phyloP scores from a whole-genome alignment of 2,113 vertebrate species.

The Butorides virescens region DNA sequence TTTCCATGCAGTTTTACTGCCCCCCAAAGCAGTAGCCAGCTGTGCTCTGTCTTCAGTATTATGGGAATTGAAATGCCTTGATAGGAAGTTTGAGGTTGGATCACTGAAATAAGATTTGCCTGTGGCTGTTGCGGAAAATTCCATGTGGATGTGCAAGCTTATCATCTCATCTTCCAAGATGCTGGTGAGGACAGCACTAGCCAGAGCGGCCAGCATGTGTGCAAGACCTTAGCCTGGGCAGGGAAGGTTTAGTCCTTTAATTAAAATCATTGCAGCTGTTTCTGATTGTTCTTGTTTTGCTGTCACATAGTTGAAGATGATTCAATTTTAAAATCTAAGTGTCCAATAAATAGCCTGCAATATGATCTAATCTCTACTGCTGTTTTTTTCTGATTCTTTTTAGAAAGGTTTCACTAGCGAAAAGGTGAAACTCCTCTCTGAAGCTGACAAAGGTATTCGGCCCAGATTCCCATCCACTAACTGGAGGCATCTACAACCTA shows the following conservation, averaged over 20 bases:
- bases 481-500: not conserved
- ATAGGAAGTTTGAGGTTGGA: constrained; percentile 35
- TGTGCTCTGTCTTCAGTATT: not conserved
- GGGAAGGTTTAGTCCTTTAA: not conserved
- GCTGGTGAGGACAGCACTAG: not conserved
- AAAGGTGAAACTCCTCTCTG: not conserved
- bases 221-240: not conserved
- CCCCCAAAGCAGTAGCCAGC: not conserved
- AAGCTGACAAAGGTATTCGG: not conserved
- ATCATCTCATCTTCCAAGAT: constrained; percentile 19
- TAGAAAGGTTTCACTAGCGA: not conserved
- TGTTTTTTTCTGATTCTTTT: not conserved
- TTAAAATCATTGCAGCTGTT: constrained; percentile 5
- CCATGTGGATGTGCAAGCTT: constrained; percentile 27
- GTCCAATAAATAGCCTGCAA: not conserved
- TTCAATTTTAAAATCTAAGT: not conserved
- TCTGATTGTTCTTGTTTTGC: constrained; percentile 7
- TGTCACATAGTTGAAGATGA: not conserved
- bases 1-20: not conserved
- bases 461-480: not conserved
- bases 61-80: not conserved
- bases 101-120: constrained; percentile 7
- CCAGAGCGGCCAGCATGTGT: not conserved
- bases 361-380: not conserved
- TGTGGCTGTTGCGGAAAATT: constrained; percentile 25